Conservation (phyloP, 2,888 invertebrate genomes). For the Cosmia trapezina region DNA sequence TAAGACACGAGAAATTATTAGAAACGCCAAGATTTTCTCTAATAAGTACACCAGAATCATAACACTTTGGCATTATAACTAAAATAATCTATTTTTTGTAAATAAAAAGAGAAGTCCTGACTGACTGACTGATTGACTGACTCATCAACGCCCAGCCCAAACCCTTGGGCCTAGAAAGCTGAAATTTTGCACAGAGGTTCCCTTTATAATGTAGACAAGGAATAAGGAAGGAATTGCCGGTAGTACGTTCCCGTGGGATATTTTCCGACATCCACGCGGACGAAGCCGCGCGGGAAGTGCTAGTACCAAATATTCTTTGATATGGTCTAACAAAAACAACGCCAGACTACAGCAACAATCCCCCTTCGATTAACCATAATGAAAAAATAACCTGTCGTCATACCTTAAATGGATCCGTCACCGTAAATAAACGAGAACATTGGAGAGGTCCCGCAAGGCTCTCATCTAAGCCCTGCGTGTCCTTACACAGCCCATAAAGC, state of each 20-base stretch:
- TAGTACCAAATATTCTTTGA: background rate
- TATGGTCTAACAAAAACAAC: constrained; percentile 12
- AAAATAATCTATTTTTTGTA: too few relatives aligned
- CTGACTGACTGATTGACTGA: too few relatives aligned
- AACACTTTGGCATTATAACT: background rate
- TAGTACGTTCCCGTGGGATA: too few relatives aligned
- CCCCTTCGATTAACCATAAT: constrained; percentile 52
- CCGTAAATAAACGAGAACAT: constrained; percentile 65
- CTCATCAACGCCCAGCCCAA: too few relatives aligned
- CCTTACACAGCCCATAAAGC: constrained; percentile 77
- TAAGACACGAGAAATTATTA: background rate
- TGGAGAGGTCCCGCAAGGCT: constrained; percentile 76
- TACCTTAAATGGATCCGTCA: constrained; percentile 64
- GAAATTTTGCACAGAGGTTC: too few relatives aligned
- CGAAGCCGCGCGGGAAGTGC: too few relatives aligned
- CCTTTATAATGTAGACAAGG: too few relatives aligned
- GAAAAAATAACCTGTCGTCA: constrained; percentile 57
- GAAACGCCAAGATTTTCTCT: rapidly evolving
- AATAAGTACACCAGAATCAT: background rate
- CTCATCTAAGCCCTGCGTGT: constrained; percentile 81
- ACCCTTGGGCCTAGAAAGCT: too few relatives aligned
- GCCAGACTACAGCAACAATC: constrained; percentile 19
- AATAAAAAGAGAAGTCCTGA: too few relatives aligned
- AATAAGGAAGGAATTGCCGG: too few relatives aligned
- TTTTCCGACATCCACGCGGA: too few relatives aligned